A percentile compares a stretch with the other conserved stretches of the same genome.
phyloP scores from a whole-genome alignment of 2,113 vertebrate species.

The Sarotherodon lohbergeri region DNA sequence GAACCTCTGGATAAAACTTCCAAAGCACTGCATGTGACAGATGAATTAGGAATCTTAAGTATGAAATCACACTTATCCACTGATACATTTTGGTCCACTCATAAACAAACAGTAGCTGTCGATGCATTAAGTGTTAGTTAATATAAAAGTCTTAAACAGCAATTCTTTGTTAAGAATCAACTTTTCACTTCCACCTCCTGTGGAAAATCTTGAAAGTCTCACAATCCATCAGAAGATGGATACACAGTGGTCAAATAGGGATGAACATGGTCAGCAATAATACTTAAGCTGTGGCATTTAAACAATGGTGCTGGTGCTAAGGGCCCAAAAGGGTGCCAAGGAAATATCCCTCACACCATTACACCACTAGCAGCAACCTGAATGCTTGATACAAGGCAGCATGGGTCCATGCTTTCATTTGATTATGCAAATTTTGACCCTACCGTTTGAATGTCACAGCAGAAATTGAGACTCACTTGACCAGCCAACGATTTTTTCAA shows the following conservation, averaged over 20 bases:
- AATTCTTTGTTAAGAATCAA: neutral
- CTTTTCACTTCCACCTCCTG: neutral
- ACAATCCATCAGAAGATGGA: neutral
- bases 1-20: neutral
- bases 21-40: neutral
- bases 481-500: neutral
- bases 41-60: neutral
- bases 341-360: neutral
- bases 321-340: neutral
- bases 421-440: neutral
- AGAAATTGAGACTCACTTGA: neutral
- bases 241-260: neutral
- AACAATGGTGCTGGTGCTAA: neutral
- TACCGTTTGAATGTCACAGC: neutral
- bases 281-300: neutral
- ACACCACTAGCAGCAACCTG: neutral
- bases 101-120: neutral
- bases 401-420: neutral
- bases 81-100: neutral
- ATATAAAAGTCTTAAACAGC: neutral
- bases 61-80: neutral
- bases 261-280: neutral
- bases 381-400: neutral
- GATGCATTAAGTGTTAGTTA: neutral
- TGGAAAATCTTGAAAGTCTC: neutral